Evolutionary conservation across 2,888 invertebrate genomes (phyloP), one percentile per base, ranked within the genome.

Genomic region (Metalampra italica): DNA sequence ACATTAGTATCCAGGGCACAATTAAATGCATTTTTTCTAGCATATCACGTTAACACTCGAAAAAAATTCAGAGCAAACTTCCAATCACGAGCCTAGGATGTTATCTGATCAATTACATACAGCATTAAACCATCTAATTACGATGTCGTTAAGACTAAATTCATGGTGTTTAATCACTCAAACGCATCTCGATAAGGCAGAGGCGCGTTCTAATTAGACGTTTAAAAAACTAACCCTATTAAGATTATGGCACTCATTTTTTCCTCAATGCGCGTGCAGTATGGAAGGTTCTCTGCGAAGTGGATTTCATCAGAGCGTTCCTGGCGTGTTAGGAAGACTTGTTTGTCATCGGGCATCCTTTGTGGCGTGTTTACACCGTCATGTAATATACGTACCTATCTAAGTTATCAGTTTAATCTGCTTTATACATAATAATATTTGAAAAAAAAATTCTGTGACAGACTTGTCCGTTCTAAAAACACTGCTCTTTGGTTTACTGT

Each of bases 141-240:
- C 71, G 68, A 71, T 69, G 73, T 75, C 76, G 79, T 82, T 81
- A 79, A 73, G 73, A 66, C 71, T 71, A 77, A 71, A 75, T 78
- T 80, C 66, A 68, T 63, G 54, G 60, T 49, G 54, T 62, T 68
- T 68, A 74, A 75, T 75, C 75, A 70, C 67, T 54, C 58, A 60
- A 66, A 57, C 57, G 58, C 60, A 56, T 66, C 78, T 78, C 47
- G 71, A 79, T 79, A 85, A 66, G 83, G 82, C 47, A 52, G 60
- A 58, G 67, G 68, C 66, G 68, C 66, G 66, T 66, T 57, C 71
- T 54, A 52, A 52, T 52, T 52, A 52, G 65, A 54, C 56, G 39
- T 61, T 60, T 62, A 84, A 84, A 84, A 39, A 83, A 75, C 69
- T 68, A 51, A 73, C 63, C 62, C 72, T 70, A 78, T 76, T 75